Conservation (phyloP, 2,113 vertebrate genomes). For the Nipponia nippon region DNA sequence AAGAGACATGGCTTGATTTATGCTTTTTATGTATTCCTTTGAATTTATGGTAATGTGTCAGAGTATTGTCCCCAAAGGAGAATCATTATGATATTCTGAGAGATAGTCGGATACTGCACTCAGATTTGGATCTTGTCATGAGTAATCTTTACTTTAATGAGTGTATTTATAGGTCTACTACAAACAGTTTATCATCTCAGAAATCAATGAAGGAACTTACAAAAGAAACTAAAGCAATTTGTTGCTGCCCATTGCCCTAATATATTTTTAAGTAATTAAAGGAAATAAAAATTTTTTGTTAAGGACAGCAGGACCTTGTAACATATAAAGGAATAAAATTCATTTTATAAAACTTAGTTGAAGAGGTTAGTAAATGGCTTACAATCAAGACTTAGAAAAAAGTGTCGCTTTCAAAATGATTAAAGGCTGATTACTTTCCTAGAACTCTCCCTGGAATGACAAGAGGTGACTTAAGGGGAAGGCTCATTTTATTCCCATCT, state of each 20-base stretch:
- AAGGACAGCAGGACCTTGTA: background rate
- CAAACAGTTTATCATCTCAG: background rate
- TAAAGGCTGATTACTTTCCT: background rate
- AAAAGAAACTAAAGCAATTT: background rate
- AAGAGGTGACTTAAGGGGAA: background rate
- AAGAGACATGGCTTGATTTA: background rate
- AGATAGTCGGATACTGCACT: background rate
- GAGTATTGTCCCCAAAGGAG: background rate
- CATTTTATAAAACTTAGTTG: background rate
- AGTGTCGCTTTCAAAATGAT: background rate
- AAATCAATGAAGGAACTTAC: conserved; percentile 25
- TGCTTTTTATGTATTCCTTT: background rate
- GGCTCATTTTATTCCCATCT: background rate
- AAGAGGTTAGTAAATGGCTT: background rate
- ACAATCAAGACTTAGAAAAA: background rate
- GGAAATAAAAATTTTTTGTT: background rate
- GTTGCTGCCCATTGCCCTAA: background rate
- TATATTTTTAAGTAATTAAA: background rate
- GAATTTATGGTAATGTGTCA: background rate
- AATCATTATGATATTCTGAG: background rate
- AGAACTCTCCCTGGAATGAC: background rate
- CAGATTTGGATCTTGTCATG: background rate
- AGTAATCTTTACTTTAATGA: conserved; percentile 16
- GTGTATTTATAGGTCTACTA: conserved; percentile 32
- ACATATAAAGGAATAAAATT: background rate